These are phyloP conservation scores for Myanophis thanlyinensis DNA, from an alignment of 2,113 vertebrate species.

Conservation along the genomic window DNA sequence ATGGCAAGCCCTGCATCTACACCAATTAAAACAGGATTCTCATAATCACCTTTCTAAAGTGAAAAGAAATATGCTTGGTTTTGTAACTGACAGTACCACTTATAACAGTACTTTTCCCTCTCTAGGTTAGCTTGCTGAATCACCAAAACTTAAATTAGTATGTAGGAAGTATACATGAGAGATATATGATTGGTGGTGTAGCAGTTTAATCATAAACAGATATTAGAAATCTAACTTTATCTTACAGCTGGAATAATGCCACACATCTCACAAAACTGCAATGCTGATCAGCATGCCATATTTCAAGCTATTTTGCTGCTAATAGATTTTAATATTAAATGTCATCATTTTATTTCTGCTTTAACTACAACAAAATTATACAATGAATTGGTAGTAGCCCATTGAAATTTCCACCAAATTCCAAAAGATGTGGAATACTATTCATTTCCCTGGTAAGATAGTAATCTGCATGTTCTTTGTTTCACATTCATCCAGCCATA, in stretches of 20 bases:
- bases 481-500: neutral
- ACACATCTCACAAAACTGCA: neutral
- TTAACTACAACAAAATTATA: neutral
- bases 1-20: neutral
- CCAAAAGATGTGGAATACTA: neutral
- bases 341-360: neutral
- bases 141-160: neutral
- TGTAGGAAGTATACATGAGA: neutral
- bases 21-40: neutral
- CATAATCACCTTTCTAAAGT: neutral
- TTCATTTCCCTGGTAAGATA: neutral
- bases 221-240: neutral
- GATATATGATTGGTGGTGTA: neutral
- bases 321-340: neutral
- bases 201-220: neutral
- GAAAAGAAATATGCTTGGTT: neutral
- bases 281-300: neutral
- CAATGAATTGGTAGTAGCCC: neutral
- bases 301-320: neutral
- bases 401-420: neutral
- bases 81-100: neutral
- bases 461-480: neutral
- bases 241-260: neutral
- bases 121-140: neutral
- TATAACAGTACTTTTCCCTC: neutral